A percentile compares a stretch with the other conserved stretches of the same genome.
phyloP scores from a whole-genome alignment of 1,140 invertebrate genomes.

The Gyrodactylus salaris region DNA sequence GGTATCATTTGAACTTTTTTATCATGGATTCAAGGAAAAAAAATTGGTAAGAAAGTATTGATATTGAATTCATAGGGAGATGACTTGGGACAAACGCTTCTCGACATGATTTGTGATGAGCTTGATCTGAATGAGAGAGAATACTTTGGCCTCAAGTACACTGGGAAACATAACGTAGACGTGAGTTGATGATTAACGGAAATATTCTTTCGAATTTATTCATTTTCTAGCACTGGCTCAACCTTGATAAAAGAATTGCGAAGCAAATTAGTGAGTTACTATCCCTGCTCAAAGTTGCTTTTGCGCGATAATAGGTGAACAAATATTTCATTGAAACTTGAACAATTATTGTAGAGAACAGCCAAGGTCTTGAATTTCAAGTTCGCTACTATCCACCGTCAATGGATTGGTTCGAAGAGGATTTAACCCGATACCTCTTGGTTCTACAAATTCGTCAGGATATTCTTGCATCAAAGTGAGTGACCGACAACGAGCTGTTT shows the following conservation, averaged over 20 bases:
- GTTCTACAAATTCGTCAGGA: background rate
- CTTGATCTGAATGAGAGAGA: background rate
- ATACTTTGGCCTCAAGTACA: conserved; percentile 3
- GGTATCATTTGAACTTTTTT: too few relatives aligned
- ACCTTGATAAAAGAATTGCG: background rate
- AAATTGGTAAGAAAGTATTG: too few relatives aligned
- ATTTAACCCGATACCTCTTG: background rate
- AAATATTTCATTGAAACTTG: background rate
- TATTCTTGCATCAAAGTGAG: background rate
- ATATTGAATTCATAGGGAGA: too few relatives aligned
- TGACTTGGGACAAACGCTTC: background rate
- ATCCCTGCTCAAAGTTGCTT: too few relatives aligned
- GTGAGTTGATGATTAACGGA: background rate
- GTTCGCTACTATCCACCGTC: background rate
- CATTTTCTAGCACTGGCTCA: background rate
- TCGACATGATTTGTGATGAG: background rate
- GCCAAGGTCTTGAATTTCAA: background rate
- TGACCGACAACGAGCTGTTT: too few relatives aligned
- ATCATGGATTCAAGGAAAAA: too few relatives aligned
- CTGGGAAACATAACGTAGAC: background rate
- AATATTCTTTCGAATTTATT: background rate
- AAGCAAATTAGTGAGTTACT: background rate
- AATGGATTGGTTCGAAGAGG: background rate
- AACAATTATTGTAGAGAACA: background rate
- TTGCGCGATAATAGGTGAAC: background rate